Conservation (phyloP, 2,888 invertebrate genomes). For the Hirtodrosophila confusa region DNA sequence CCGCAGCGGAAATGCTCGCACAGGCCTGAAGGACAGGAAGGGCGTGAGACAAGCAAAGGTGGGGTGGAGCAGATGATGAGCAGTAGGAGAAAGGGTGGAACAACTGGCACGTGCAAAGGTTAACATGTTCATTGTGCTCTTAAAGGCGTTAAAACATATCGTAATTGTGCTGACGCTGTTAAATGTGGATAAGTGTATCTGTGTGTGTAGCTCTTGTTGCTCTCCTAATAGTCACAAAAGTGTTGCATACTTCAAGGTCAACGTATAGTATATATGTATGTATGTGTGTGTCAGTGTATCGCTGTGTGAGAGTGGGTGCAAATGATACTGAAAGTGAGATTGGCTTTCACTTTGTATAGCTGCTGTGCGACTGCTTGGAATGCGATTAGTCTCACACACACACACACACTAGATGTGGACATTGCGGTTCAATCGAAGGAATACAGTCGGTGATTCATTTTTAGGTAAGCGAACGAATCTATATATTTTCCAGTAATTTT, state of each 20-base stretch:
- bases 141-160: constrained; percentile 60
- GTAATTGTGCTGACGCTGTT: constrained; percentile 48
- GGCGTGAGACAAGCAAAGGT: constrained; percentile 29
- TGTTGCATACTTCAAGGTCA: constrained; percentile 79
- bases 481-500: too few species aligned
- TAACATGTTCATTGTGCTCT: constrained; percentile 64
- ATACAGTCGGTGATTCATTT: too few species aligned
- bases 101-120: constrained; percentile 66
- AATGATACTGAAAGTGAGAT: constrained; percentile 49
- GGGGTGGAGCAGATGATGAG: neutral
- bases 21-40: constrained; percentile 40
- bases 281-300: constrained; percentile 2
- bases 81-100: neutral
- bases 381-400: constrained; percentile 23
- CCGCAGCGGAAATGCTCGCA: constrained; percentile 71
- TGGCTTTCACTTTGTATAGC: constrained; percentile 48
- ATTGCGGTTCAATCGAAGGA: too few species aligned
- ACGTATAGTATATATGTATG: constrained; percentile 13
- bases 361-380: constrained; percentile 37
- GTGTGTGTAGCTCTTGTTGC: constrained; percentile 8
- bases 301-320: constrained; percentile 21
- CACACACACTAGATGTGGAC: neutral
- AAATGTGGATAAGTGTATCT: neutral
- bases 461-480: too few species aligned
- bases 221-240: constrained; percentile 54